Evolutionary conservation across 2,888 invertebrate genomes (phyloP), one percentile per base, ranked within the genome.

Genomic region (Melinopterus prodromus): DNA sequence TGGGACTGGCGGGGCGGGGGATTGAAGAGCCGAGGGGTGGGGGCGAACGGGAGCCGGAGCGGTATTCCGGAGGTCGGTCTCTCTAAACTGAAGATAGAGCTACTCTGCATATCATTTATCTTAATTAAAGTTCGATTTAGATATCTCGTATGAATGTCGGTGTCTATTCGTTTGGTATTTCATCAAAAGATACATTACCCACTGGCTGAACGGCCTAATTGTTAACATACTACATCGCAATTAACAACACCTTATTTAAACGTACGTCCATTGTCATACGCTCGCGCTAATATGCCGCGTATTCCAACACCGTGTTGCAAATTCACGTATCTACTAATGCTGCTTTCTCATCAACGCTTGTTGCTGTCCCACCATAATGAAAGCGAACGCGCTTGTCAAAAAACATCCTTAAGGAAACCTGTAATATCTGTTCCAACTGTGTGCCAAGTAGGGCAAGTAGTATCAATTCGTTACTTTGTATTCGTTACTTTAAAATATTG

Each of bases 91-190:
- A 86, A 88, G 88, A 88, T 88, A 88, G 87, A 88, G 88, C 87
- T 88, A 88, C 87, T 89, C 88, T 88, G 88, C 89, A 89, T 89
- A 87, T 88, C 89, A 89, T 89, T 89, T 87, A 89, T 89, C 89
- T 88, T 88, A 89, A 89, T 89, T 88, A 89, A 89, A 89, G 85
- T 88, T 87, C 86, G 86, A 89, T 89, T 89, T 89, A 87, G 88
- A 88, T 89, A 88, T 89, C 87, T 86, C 84, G 85, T 86, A 87
- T 87, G 88, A 87, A 87, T 86, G 87, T 85, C 86, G 86, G 86
- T 87, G 87, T 87, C 87, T 88, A 88, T 88, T 88, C 85, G 86
- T 85, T 85, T 83, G 84, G 84, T 85, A 83, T 86, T 87, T 85
- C 85, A 85, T 85, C 83, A 83, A 83, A 84, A 84, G 84, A 85